These are phyloP conservation scores for Nycticebus coucang DNA, from an alignment of 2,113 vertebrate species.

Conservation along the genomic window DNA sequence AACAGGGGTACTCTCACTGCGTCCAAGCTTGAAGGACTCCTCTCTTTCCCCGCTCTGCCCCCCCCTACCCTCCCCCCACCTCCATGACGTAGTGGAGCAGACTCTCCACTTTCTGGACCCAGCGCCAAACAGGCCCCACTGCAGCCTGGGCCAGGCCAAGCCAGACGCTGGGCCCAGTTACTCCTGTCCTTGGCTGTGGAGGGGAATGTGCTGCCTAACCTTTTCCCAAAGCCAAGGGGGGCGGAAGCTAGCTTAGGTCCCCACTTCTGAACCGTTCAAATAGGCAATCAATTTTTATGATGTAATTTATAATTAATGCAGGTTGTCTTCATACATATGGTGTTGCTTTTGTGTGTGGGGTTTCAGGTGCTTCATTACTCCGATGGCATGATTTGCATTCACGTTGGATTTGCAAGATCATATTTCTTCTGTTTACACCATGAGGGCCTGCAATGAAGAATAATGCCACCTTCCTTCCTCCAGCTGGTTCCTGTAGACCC, in stretches of 20 bases:
- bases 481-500: background rate
- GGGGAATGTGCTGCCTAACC: background rate
- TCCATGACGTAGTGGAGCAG: too few relatives aligned
- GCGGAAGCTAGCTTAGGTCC: constrained; percentile 4
- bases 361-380: constrained; percentile 80
- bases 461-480: background rate
- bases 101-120: background rate
- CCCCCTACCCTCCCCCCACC: too few relatives aligned
- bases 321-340: constrained; percentile 84
- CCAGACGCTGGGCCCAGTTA: background rate
- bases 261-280: constrained; percentile 58
- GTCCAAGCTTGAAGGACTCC: background rate
- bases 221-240: constrained; percentile 30
- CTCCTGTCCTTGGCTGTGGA: fast-evolving
- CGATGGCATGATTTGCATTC: constrained; percentile 72
- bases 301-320: constrained; percentile 82
- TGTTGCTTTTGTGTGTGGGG: constrained; percentile 81
- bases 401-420: constrained; percentile 61
- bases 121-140: fast-evolving
- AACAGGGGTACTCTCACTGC: fast-evolving
- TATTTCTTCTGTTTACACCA: constrained; percentile 76
- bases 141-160: fast-evolving
- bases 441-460: constrained; percentile 67
- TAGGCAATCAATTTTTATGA: constrained; percentile 81
- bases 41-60: too few relatives aligned